Evolutionary conservation across 2,113 vertebrate species (phyloP).

Genomic region (Paedocypris sp.): DNA sequence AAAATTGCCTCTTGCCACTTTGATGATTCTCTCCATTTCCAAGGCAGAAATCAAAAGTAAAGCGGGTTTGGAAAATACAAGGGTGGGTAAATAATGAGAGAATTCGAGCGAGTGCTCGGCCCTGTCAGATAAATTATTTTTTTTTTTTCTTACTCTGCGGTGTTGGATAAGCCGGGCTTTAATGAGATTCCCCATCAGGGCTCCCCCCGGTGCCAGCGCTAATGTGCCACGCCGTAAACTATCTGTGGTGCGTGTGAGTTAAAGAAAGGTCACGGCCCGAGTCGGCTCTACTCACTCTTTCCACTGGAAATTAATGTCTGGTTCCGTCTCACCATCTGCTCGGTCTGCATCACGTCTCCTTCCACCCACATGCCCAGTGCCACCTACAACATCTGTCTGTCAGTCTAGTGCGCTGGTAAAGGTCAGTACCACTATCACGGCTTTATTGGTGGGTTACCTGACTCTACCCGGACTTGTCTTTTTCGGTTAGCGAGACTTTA

Average conservation of each 20-base stretch:
- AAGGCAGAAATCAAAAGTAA: too few species aligned
- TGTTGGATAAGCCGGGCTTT: constrained; percentile 1
- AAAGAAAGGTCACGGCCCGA: constrained; percentile 19
- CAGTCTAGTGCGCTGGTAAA: background rate
- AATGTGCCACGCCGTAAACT: too few species aligned
- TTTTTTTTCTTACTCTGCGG: constrained; percentile 20
- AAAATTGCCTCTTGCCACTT: too few species aligned
- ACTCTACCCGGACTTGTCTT: background rate
- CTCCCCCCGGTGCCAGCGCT: background rate
- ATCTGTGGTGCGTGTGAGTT: background rate
- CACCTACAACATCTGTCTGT: constrained; percentile 6
- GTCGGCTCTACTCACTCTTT: constrained; percentile 4
- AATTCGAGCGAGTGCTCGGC: background rate
- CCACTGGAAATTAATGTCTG: constrained; percentile 24
- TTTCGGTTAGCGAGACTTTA: too few species aligned
- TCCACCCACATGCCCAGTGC: background rate
- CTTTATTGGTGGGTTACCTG: background rate
- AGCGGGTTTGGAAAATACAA: too few species aligned
- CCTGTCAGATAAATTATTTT: background rate
- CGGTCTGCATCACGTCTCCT: background rate
- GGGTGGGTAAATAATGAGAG: background rate
- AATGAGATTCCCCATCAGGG: background rate
- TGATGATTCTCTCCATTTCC: too few species aligned
- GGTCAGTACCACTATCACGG: background rate
- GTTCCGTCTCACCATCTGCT: constrained; percentile 21